Conservation (phyloP, 1,140 invertebrate species). For the Anastrepha obliqua region DNA sequence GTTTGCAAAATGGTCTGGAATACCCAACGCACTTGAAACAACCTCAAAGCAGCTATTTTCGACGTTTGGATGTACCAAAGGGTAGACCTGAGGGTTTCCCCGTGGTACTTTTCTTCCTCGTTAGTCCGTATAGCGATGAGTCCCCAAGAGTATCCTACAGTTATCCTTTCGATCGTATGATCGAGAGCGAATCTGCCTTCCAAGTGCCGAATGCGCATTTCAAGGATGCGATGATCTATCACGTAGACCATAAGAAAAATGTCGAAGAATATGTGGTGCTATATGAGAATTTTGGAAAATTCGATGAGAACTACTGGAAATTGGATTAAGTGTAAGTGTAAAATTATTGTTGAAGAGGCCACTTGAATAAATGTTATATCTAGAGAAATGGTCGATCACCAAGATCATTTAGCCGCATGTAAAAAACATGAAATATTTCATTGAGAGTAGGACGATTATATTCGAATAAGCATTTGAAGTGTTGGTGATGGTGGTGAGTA, state of each 20-base stretch:
- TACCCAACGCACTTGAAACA: background rate
- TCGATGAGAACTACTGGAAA: slow-evolving; percentile 36
- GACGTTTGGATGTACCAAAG: slow-evolving; percentile 13
- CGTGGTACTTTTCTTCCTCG: background rate
- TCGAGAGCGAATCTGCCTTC: slow-evolving; percentile 60
- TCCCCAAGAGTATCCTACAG: slow-evolving; percentile 56
- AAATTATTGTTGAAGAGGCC: too few relatives aligned
- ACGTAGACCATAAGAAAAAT: slow-evolving; percentile 68
- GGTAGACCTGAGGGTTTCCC: background rate
- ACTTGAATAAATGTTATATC: too few relatives aligned
- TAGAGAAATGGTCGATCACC: too few relatives aligned
- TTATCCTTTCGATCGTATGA: slow-evolving; percentile 69
- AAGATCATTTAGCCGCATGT: too few relatives aligned
- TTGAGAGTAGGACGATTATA: too few relatives aligned
- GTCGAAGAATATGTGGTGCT: slow-evolving; percentile 2
- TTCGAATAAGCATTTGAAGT: too few relatives aligned
- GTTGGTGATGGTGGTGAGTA: too few relatives aligned
- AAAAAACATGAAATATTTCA: too few relatives aligned
- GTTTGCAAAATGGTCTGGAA: background rate
- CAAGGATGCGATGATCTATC: slow-evolving; percentile 62
- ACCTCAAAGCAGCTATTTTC: background rate
- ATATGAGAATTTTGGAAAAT: background rate
- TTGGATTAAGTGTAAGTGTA: background rate
- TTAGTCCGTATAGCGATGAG: slow-evolving; percentile 48
- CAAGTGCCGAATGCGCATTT: slow-evolving; percentile 63